These are phyloP conservation scores for Oreotrochilus melanogaster DNA, from an alignment of 2,113 vertebrate genomes.

Conservation along the genomic window DNA sequence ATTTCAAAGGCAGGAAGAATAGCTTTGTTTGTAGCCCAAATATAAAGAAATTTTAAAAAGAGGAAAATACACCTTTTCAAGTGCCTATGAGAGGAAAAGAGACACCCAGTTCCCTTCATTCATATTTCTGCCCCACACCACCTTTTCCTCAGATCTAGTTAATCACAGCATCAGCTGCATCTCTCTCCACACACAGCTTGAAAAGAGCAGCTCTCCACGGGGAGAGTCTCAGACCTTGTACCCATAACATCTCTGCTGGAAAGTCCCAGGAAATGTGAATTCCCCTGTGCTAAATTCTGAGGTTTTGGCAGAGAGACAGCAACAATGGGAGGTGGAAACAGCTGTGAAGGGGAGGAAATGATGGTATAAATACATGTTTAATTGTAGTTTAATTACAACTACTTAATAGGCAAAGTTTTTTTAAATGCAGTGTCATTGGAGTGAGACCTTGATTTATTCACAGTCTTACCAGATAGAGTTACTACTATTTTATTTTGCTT, in stretches of 20 bases:
- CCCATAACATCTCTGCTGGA: neutral
- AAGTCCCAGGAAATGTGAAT: constrained; percentile 29
- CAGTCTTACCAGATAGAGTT: constrained; percentile 73
- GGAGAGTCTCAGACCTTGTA: neutral
- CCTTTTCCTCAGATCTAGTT: neutral
- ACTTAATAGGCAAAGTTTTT: constrained; percentile 82
- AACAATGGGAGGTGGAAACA: constrained; percentile 69
- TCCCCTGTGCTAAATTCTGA: constrained; percentile 13
- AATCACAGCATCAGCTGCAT: neutral
- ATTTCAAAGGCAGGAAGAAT: neutral
- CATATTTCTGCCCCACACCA: neutral
- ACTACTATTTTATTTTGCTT: constrained; percentile 50
- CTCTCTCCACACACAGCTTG: neutral
- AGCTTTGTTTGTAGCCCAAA: neutral
- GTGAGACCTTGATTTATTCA: constrained; percentile 83
- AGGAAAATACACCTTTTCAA: neutral
- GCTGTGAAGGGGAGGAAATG: constrained; percentile 72
- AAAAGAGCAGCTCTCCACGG: neutral
- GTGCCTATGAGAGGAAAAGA: neutral
- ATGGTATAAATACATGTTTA: constrained; percentile 84
- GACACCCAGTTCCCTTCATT: neutral
- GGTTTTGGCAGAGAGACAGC: constrained; percentile 62
- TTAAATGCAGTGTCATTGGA: constrained; percentile 83
- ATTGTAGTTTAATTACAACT: constrained; percentile 85
- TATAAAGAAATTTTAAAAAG: neutral